These are phyloP conservation scores for Rhincodon typus DNA, from an alignment of 2,797 vertebrate species.

Conservation along the genomic window DNA sequence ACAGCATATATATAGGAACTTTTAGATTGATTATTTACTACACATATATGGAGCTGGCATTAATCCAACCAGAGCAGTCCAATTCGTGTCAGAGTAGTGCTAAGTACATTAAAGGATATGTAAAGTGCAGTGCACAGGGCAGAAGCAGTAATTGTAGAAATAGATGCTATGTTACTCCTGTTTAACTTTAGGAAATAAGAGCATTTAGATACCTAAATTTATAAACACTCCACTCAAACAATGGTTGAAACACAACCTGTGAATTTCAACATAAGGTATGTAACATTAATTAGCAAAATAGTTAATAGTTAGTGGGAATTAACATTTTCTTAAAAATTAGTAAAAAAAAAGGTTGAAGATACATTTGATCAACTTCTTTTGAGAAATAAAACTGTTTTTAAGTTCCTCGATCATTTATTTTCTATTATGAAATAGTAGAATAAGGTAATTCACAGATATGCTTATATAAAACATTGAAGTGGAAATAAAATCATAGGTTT, in stretches of 20 bases:
- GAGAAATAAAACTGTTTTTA: not conserved
- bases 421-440: not conserved
- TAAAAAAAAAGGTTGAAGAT: not conserved
- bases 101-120: not conserved
- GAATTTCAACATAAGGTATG: not conserved
- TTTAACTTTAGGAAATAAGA: not conserved
- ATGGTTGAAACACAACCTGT: not conserved
- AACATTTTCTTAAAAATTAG: not conserved
- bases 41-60: not conserved
- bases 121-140: not conserved
- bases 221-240: not conserved
- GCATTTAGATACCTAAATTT: not conserved
- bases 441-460: not conserved
- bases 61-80: not conserved
- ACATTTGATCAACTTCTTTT: not conserved
- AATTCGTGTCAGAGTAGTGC: not conserved
- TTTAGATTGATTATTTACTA: too few relatives aligned
- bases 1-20: not conserved
- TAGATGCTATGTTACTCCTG: not conserved
- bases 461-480: not conserved
- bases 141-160: not conserved
- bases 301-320: not conserved
- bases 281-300: not conserved
- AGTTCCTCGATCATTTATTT: not conserved
- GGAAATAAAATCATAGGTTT: not conserved